These are phyloP conservation scores for Cylloceria caligata DNA, from an alignment of 2,888 invertebrate species.

Conservation along the genomic window DNA sequence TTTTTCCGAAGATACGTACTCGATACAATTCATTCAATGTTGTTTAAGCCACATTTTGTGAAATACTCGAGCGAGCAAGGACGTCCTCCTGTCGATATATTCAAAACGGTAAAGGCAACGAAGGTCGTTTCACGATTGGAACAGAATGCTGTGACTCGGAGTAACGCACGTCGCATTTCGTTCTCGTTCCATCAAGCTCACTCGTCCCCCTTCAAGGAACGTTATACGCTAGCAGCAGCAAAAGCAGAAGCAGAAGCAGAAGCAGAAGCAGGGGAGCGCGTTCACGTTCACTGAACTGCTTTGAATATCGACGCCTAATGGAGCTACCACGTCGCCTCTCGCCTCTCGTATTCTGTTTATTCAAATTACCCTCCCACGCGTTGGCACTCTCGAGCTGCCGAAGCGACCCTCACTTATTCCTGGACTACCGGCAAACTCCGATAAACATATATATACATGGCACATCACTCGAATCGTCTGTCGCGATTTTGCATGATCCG, in stretches of 20 bases:
- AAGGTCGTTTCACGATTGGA: slow-evolving; percentile 20
- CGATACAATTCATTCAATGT: slow-evolving; percentile 30
- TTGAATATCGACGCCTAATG: slow-evolving; percentile 80
- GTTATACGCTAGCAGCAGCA: background rate
- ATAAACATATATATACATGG: slow-evolving; percentile 4
- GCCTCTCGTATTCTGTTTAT: slow-evolving; percentile 74
- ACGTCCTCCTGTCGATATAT: slow-evolving; percentile 11
- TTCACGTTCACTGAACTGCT: slow-evolving; percentile 63
- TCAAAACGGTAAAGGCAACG: slow-evolving; percentile 34
- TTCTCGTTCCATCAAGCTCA: slow-evolving; percentile 59
- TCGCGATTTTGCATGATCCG: slow-evolving; percentile 16
- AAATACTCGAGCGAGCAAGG: background rate
- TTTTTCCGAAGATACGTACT: background rate
- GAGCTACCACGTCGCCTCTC: slow-evolving; percentile 72
- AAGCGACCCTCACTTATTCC: slow-evolving; percentile 28
- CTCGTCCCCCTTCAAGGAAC: slow-evolving; percentile 14
- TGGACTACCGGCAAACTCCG: slow-evolving; percentile 18
- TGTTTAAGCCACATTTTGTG: slow-evolving; percentile 5
- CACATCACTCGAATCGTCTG: slow-evolving; percentile 7
- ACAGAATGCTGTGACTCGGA: slow-evolving; percentile 12
- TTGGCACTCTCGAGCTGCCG: slow-evolving; percentile 29
- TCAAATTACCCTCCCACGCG: slow-evolving; percentile 74
- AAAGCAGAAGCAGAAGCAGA: background rate
- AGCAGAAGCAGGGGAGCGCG: slow-evolving; percentile 21
- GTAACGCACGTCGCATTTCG: slow-evolving; percentile 52